These are phyloP conservation scores for Desoria tigrina DNA, from an alignment of 2,888 invertebrate genomes.

Conservation along the genomic window DNA sequence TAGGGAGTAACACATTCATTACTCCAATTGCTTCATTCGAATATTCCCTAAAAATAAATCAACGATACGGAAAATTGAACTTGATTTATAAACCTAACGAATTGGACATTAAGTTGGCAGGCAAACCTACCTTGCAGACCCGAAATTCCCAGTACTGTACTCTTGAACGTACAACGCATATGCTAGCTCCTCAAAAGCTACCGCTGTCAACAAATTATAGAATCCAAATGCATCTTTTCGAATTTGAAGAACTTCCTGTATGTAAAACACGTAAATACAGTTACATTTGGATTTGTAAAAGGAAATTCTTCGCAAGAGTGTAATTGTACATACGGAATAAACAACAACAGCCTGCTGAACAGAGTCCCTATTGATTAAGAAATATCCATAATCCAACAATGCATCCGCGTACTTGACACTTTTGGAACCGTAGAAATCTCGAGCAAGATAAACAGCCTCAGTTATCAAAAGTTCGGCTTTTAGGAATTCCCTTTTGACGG, in stretches of 20 bases:
- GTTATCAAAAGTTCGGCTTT: conserved; percentile 79
- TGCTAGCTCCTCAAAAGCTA: conserved; percentile 87
- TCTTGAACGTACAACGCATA: conserved; percentile 91
- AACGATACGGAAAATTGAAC: not conserved
- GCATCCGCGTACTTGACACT: conserved; percentile 75
- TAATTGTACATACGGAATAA: conserved; percentile 65
- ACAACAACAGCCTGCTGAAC: conserved; percentile 80
- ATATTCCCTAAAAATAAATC: conserved; percentile 65
- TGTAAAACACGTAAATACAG: not conserved
- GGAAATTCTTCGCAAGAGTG: too few species aligned
- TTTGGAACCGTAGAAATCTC: conserved; percentile 58
- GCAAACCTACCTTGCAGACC: conserved; percentile 73
- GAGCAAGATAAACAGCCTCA: conserved; percentile 74
- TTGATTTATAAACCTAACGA: too few species aligned
- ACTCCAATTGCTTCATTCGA: conserved; percentile 80
- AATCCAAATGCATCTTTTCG: conserved; percentile 77
- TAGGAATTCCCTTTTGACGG: conserved; percentile 80
- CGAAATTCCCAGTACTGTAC: conserved; percentile 76
- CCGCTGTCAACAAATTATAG: conserved; percentile 82
- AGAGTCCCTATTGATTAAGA: conserved; percentile 82
- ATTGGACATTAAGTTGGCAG: too few species aligned
- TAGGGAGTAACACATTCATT: conserved; percentile 75
- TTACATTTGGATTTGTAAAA: not conserved
- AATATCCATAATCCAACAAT: conserved; percentile 86
- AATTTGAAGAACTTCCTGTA: conserved; percentile 63